These are phyloP conservation scores for Lineus longissimus DNA, from an alignment of 1,140 invertebrate genomes.

Conservation along the genomic window DNA sequence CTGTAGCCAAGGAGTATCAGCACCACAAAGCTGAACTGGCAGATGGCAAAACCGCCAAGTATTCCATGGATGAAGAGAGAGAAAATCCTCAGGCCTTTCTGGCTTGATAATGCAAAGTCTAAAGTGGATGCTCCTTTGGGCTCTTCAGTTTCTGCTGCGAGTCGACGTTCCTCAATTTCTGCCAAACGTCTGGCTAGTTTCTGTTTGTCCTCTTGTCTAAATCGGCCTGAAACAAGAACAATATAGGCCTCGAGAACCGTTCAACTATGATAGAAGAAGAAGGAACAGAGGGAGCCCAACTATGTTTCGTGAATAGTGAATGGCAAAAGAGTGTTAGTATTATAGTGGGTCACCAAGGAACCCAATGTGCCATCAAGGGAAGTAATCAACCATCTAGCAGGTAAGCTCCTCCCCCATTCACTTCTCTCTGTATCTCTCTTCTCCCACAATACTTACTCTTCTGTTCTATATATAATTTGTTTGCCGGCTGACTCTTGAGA, in stretches of 20 bases:
- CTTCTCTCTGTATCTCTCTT: too few relatives aligned
- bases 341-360: too few relatives aligned
- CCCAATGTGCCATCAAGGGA: too few relatives aligned
- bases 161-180: constrained; percentile 27
- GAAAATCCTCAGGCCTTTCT: constrained; percentile 34
- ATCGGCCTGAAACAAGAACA: constrained; percentile 30
- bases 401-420: too few relatives aligned
- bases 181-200: constrained; percentile 29
- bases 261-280: too few relatives aligned
- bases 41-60: constrained; percentile 39
- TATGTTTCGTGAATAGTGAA: too few relatives aligned
- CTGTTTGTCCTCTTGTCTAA: constrained; percentile 37
- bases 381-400: too few relatives aligned
- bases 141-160: constrained; percentile 20
- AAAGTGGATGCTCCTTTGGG: constrained; percentile 33
- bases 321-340: too few relatives aligned
- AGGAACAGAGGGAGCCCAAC: too few relatives aligned
- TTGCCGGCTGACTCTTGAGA: constrained; percentile 37
- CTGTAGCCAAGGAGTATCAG: constrained; percentile 22
- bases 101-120: constrained; percentile 37
- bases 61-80: constrained; percentile 44
- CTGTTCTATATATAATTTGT: constrained; percentile 44
- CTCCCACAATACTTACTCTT: constrained; percentile 26
- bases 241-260: too few relatives aligned
- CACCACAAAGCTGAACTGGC: constrained; percentile 40